Percentiles rank a stretch among this genome's conserved stretches.
These are phyloP conservation scores for Xiphophorus maculatus DNA, from an alignment of 2,113 vertebrate genomes.

Conservation along the genomic window DNA sequence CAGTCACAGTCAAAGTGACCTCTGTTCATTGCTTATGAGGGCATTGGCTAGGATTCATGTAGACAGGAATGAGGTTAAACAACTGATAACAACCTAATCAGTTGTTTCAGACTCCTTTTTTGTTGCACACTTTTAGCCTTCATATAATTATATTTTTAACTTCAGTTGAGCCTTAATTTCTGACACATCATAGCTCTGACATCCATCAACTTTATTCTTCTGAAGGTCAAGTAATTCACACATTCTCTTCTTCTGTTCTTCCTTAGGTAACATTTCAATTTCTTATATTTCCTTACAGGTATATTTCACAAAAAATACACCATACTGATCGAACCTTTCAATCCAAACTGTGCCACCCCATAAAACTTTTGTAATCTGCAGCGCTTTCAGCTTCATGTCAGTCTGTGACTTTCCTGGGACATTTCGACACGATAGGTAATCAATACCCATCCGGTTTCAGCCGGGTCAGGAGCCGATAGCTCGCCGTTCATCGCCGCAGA, in stretches of 20 bases:
- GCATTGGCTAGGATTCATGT: background rate
- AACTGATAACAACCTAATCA: background rate
- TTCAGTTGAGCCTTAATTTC: no score
- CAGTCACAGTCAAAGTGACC: background rate
- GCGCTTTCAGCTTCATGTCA: constrained; percentile 19
- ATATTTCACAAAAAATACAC: background rate
- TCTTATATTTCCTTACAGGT: background rate
- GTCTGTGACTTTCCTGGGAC: constrained; percentile 28
- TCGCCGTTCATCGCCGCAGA: constrained; percentile 54
- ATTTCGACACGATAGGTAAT: constrained; percentile 46
- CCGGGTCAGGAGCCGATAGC: constrained; percentile 47
- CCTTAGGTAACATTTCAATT: background rate
- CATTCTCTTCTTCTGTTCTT: background rate
- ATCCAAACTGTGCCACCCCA: background rate
- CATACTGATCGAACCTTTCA: background rate
- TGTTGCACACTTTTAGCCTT: no score
- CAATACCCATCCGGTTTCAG: constrained; percentile 30
- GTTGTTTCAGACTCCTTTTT: background rate
- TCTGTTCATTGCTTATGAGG: no score
- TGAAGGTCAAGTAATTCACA: background rate
- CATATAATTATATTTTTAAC: no score
- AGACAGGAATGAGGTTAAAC: background rate
- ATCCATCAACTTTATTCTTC: background rate
- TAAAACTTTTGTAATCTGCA: background rate
- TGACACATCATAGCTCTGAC: background rate